A percentile compares a stretch with the other conserved stretches of the same genome.
phyloP scores from a whole-genome alignment of 2,113 vertebrate species.

The Colistium nudipinnis region DNA sequence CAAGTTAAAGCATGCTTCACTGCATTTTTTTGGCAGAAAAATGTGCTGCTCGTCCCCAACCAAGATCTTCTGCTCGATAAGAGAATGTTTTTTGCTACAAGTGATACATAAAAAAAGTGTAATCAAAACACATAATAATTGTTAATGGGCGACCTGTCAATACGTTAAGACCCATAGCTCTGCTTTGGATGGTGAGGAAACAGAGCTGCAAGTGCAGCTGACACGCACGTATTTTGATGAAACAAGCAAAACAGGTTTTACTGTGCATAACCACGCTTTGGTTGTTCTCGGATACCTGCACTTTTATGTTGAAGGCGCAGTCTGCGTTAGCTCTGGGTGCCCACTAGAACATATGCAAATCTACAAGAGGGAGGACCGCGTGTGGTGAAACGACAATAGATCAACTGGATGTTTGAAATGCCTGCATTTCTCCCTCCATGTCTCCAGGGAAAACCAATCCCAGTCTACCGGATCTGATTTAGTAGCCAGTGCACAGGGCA shows the following conservation, averaged over 20 bases:
- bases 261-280: conserved; percentile 39
- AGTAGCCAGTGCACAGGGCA: conserved; percentile 39
- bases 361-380: neutral
- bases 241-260: conserved; percentile 75
- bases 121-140: conserved; percentile 16
- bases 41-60: conserved; percentile 3
- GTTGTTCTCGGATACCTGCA: conserved; percentile 33
- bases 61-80: neutral
- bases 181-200: conserved; percentile 52
- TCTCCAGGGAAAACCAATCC: conserved; percentile 39
- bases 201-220: conserved; percentile 70
- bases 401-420: conserved; percentile 63
- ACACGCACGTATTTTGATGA: conserved; percentile 60
- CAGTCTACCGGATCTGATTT: conserved; percentile 60
- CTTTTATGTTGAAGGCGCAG: conserved; percentile 19
- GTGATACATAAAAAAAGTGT: neutral
- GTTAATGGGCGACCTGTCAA: neutral
- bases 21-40: neutral
- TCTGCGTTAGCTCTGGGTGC: conserved; percentile 18
- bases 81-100: neutral
- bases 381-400: conserved; percentile 50
- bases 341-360: conserved; percentile 37
- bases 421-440: conserved; percentile 26
- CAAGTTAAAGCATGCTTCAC: conserved; percentile 57
- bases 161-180: conserved; percentile 12